A percentile compares a stretch with the other conserved stretches of the same genome.
phyloP scores from a whole-genome alignment of 2,797 vertebrate species.

The Schizothorax lantsangensis region DNA sequence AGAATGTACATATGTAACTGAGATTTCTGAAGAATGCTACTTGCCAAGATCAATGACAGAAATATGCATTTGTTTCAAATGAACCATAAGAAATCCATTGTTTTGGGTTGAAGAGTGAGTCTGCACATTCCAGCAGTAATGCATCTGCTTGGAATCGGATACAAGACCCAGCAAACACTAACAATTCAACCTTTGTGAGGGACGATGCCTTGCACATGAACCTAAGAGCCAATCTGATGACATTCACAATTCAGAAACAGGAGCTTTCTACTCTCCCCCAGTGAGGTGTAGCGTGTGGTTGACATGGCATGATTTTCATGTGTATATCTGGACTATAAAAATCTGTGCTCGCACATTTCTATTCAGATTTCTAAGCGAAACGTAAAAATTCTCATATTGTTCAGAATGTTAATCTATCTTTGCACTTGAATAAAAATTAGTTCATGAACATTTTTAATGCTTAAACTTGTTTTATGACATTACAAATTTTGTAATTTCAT shows the following conservation, averaged over 20 bases:
- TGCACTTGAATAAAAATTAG: not conserved
- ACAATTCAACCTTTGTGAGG: constrained; percentile 51
- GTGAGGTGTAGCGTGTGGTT: not conserved
- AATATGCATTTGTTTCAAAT: constrained; percentile 2
- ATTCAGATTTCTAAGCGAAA: not conserved
- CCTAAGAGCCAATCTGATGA: constrained; percentile 22
- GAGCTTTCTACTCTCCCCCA: constrained; percentile 18
- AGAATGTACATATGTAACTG: not conserved
- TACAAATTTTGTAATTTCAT: not conserved
- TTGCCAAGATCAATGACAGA: constrained; percentile 1
- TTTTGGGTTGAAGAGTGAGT: constrained; percentile 3
- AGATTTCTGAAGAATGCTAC: not conserved
- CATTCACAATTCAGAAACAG: constrained; percentile 14
- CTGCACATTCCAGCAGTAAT: constrained; percentile 35
- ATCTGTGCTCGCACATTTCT: not conserved
- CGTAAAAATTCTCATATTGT: not conserved
- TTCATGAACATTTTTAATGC: not conserved
- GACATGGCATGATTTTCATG: constrained; percentile 12
- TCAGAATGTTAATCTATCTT: not conserved
- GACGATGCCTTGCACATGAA: not conserved
- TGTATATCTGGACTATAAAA: not conserved
- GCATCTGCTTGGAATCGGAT: constrained; percentile 27
- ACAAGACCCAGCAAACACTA: constrained; percentile 1
- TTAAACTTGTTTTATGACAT: not conserved
- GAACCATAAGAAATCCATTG: constrained; percentile 36